phyloP scores from a whole-genome alignment of 1,140 invertebrate species.

The Lepidurus packardi region DNA sequence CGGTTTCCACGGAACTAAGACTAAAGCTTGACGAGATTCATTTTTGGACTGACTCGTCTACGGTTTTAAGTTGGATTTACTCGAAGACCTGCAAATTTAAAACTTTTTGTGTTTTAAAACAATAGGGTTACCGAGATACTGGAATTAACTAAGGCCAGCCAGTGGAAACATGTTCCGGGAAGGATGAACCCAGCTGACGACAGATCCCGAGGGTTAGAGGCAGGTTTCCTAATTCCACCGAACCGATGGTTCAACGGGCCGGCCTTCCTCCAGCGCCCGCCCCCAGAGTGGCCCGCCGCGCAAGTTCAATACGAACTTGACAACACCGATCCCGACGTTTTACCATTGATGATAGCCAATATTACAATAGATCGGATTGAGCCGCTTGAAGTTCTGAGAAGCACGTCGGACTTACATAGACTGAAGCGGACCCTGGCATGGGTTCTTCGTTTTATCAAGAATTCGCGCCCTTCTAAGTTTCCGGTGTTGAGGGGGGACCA shows the following conservation, averaged over 20 bases:
- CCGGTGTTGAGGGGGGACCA: background rate
- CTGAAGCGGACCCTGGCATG: background rate
- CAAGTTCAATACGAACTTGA: background rate
- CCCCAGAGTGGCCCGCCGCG: slow-evolving; percentile 33
- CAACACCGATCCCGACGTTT: background rate
- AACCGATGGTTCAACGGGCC: slow-evolving; percentile 36
- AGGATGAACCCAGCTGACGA: slow-evolving; percentile 38
- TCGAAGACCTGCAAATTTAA: slow-evolving; percentile 31
- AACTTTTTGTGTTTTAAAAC: slow-evolving; percentile 36
- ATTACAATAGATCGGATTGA: background rate
- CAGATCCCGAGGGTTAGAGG: slow-evolving; percentile 11
- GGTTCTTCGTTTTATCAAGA: background rate
- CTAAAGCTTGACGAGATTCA: too few relatives aligned
- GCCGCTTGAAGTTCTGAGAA: background rate
- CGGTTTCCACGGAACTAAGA: too few relatives aligned
- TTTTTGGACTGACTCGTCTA: slow-evolving; percentile 43
- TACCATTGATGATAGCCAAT: background rate
- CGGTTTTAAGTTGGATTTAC: slow-evolving; percentile 41
- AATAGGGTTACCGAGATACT: slow-evolving; percentile 37
- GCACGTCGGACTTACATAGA: background rate
- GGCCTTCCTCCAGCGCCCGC: slow-evolving; percentile 16
- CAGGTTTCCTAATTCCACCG: too few relatives aligned
- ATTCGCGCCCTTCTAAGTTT: background rate
- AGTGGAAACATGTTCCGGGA: slow-evolving; percentile 37
- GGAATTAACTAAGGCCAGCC: slow-evolving; percentile 30